These are phyloP conservation scores for Cataglyphis altisquamis DNA, from an alignment of 2,888 invertebrate genomes.

Conservation along the genomic window DNA sequence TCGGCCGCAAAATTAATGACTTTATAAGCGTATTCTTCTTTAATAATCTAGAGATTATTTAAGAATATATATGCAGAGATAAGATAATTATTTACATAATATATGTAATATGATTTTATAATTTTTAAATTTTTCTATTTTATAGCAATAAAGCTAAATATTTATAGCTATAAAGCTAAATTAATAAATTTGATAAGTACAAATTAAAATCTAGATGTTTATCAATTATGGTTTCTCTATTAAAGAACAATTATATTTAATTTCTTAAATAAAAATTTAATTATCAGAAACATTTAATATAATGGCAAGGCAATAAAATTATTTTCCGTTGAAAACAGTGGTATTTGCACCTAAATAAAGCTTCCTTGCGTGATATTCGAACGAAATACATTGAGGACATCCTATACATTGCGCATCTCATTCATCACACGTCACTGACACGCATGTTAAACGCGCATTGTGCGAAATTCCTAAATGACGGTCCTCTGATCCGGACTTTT, in stretches of 20 bases:
- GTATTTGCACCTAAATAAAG: neutral
- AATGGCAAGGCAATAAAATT: neutral
- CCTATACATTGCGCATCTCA: neutral
- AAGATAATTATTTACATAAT: neutral
- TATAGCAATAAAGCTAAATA: neutral
- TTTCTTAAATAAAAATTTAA: neutral
- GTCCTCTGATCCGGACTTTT: neutral
- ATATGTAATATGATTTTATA: neutral
- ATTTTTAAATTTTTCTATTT: neutral
- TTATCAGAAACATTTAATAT: neutral
- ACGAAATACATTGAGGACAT: neutral
- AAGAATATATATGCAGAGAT: neutral
- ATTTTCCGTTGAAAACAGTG: neutral
- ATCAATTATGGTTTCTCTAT: neutral
- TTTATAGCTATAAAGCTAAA: neutral
- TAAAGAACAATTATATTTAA: neutral
- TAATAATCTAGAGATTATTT: neutral
- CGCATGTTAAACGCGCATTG: neutral
- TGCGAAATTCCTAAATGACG: slow-evolving; percentile 14
- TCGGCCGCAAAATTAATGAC: slow-evolving; percentile 18
- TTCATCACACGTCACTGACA: slow-evolving; percentile 10
- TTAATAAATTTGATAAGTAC: neutral
- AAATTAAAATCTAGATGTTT: slow-evolving; percentile 26
- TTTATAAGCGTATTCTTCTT: neutral
- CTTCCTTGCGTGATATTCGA: neutral